Conservation (phyloP, 2,888 invertebrate genomes). For the Aquatica leii region DNA sequence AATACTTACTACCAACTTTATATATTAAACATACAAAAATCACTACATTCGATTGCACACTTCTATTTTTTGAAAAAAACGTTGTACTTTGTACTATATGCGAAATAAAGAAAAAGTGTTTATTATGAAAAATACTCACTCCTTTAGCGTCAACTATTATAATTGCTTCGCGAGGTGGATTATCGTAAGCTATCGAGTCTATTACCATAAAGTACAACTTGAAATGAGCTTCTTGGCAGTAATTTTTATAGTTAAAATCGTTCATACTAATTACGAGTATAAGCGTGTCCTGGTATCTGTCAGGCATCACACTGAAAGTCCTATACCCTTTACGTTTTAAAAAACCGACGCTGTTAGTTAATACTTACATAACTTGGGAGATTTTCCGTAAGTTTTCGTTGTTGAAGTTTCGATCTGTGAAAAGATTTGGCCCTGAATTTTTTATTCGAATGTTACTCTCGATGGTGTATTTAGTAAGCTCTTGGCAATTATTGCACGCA, state of each 20-base stretch:
- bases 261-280: slow-evolving; percentile 65
- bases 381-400: background rate
- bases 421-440: background rate
- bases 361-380: background rate
- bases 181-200: slow-evolving; percentile 64
- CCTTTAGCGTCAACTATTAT: slow-evolving; percentile 65
- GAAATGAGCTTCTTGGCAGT: slow-evolving; percentile 66
- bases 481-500: background rate
- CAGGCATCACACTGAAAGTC: slow-evolving; percentile 66
- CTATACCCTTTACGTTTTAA: too few relatives aligned
- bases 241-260: slow-evolving; percentile 50
- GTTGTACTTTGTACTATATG: too few relatives aligned
- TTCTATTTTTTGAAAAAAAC: too few relatives aligned
- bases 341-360: too few relatives aligned
- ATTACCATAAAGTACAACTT: slow-evolving; percentile 59
- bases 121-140: too few relatives aligned
- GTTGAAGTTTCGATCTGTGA: background rate
- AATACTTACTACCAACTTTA: too few relatives aligned
- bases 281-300: slow-evolving; percentile 62
- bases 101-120: too few relatives aligned
- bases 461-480: background rate
- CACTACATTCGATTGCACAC: too few relatives aligned
- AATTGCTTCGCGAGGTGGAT: slow-evolving; percentile 70
- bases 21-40: too few relatives aligned
- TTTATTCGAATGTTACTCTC: background rate